A percentile compares a stretch with the other conserved stretches of the same genome.
Conservation (phyloP, 2,888 invertebrate genomes). For the Saturnia japonica region DNA sequence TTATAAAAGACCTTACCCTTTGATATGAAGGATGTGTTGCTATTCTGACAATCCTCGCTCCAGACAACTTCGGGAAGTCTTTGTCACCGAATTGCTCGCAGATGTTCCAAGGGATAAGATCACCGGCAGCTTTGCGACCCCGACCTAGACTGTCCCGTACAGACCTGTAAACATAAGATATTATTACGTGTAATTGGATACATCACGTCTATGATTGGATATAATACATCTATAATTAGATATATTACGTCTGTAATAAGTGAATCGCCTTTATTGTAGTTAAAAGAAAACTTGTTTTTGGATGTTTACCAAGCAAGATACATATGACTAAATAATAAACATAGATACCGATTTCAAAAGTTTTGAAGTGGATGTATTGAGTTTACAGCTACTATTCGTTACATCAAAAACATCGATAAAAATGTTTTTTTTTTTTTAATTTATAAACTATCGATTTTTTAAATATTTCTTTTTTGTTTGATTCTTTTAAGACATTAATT, state of each 20-base stretch:
- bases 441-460: too few species aligned
- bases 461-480: too few species aligned
- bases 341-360: too few species aligned
- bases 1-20: conserved; percentile 77
- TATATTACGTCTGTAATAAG: neutral
- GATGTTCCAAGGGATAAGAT: conserved; percentile 99
- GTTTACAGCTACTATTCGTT: too few species aligned
- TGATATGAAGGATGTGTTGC: conserved; percentile 99
- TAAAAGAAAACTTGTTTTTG: neutral
- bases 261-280: neutral
- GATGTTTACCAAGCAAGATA: neutral
- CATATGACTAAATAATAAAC: too few species aligned
- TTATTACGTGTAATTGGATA: conserved; percentile 1
- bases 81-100: conserved; percentile 97
- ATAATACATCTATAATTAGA: neutral
- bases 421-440: too few species aligned
- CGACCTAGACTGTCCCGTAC: conserved; percentile 90
- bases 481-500: too few species aligned
- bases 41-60: conserved; percentile 96
- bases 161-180: conserved; percentile 64
- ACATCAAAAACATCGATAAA: too few species aligned
- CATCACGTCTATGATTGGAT: neutral
- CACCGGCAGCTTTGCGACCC: conserved; percentile 96
- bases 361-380: too few species aligned
- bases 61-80: conserved; percentile 94